phyloP scores from a whole-genome alignment of 2,113 vertebrate genomes.

The Psophia crepitans region DNA sequence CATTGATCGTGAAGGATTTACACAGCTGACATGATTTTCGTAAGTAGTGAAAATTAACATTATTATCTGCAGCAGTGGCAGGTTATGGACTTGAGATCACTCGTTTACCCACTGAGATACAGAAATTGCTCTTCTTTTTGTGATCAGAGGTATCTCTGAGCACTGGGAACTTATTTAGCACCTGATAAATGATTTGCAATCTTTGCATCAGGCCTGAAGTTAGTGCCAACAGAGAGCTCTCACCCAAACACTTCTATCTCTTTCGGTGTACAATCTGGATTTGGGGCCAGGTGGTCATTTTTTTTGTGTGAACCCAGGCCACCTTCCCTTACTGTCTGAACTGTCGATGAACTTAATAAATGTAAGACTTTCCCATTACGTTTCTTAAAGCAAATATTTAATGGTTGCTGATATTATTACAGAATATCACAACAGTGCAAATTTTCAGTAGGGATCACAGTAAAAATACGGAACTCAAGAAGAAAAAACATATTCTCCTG shows the following conservation, averaged over 20 bases:
- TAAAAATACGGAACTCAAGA: neutral
- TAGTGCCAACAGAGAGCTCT: neutral
- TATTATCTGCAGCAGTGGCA: neutral
- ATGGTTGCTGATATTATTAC: neutral
- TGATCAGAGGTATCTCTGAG: fast-evolving
- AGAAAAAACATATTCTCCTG: neutral
- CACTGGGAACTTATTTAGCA: neutral
- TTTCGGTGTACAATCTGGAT: neutral
- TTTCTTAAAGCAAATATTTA: neutral
- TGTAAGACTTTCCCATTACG: neutral
- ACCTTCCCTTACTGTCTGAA: neutral
- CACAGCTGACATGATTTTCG: neutral
- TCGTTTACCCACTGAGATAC: neutral
- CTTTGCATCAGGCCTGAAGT: neutral
- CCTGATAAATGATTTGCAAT: neutral
- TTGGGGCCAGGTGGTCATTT: neutral
- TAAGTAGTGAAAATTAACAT: neutral
- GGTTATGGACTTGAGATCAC: neutral
- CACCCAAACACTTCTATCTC: neutral
- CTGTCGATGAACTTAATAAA: neutral
- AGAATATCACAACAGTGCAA: neutral
- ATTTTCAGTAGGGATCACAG: neutral
- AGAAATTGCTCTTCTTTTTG: neutral
- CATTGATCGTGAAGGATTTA: neutral
- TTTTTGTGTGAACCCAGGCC: neutral